phyloP scores from a whole-genome alignment of 1,140 invertebrate genomes.

The Solen grandis region DNA sequence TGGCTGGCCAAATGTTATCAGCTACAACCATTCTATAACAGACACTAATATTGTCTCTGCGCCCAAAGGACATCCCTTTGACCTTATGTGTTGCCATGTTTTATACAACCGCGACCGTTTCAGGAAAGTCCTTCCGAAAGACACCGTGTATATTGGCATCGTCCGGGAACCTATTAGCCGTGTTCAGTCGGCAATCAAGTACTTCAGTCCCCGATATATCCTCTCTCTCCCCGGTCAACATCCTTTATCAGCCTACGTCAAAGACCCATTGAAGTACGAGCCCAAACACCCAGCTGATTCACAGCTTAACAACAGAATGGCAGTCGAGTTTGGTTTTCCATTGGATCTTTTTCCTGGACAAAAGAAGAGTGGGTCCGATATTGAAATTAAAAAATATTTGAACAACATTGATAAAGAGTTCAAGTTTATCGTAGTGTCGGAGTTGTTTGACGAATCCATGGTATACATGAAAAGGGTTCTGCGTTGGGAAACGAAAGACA shows the following conservation, averaged over 20 bases:
- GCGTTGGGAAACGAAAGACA: constrained; percentile 81
- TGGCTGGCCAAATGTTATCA: constrained; percentile 21
- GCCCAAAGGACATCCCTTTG: constrained; percentile 7
- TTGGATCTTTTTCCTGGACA: constrained; percentile 7
- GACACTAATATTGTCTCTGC: constrained; percentile 26
- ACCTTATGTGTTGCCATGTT: constrained; percentile 64
- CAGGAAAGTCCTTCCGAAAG: constrained; percentile 27
- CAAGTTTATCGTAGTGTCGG: constrained; percentile 70
- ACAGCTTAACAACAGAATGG: constrained; percentile 61
- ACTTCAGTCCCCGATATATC: constrained; percentile 35
- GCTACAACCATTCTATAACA: constrained; percentile 15
- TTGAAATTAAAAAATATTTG: constrained; percentile 44
- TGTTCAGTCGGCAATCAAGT: constrained; percentile 63
- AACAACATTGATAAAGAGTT: constrained; percentile 56
- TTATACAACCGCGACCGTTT: constrained; percentile 55
- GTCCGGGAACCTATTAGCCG: constrained; percentile 63
- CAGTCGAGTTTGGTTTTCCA: constrained; percentile 62
- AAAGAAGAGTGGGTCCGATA: constrained; percentile 9
- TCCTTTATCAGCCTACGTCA: constrained; percentile 52
- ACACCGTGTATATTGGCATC: constrained; percentile 63
- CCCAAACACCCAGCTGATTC: constrained; percentile 20
- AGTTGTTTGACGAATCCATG: constrained; percentile 83
- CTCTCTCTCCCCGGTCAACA: constrained; percentile 46
- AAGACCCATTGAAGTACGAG: constrained; percentile 50
- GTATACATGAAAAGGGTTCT: constrained; percentile 81